These are phyloP conservation scores for Bostrychus sinensis DNA, from an alignment of 2,113 vertebrate species.

Conservation along the genomic window DNA sequence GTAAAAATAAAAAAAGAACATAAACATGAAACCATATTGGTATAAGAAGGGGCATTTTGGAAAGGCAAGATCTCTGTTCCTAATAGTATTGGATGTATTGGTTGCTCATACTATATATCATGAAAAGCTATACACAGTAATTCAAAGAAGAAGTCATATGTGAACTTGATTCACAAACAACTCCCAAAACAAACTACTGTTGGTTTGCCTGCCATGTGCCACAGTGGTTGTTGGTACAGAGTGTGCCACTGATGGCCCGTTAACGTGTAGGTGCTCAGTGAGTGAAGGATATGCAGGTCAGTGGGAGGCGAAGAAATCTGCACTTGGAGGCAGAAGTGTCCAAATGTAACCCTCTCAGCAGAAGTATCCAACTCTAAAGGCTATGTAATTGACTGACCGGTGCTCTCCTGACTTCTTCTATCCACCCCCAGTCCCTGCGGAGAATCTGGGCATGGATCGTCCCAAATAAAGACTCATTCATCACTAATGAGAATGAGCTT, in stretches of 20 bases:
- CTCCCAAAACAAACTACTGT: constrained; percentile 23
- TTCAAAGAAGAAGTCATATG: too few relatives aligned
- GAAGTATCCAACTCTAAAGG: constrained; percentile 69
- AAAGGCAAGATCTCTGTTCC: too few relatives aligned
- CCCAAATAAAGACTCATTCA: constrained; percentile 71
- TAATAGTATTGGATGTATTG: too few relatives aligned
- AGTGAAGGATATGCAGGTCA: constrained; percentile 64
- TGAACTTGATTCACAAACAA: too few relatives aligned
- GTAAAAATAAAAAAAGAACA: too few relatives aligned
- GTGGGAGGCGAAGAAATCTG: constrained; percentile 71
- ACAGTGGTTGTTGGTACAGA: constrained; percentile 41
- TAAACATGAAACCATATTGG: too few relatives aligned
- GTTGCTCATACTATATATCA: too few relatives aligned
- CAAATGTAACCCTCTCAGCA: constrained; percentile 79
- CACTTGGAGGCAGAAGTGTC: constrained; percentile 76
- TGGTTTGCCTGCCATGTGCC: constrained; percentile 38
- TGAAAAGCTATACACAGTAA: too few relatives aligned
- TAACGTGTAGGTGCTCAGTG: constrained; percentile 52
- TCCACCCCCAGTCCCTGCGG: constrained; percentile 66
- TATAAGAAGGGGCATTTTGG: too few relatives aligned
- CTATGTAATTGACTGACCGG: constrained; percentile 78
- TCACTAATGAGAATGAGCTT: constrained; percentile 76
- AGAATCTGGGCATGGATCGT: constrained; percentile 71
- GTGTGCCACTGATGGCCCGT: constrained; percentile 50
- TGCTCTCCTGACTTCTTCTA: constrained; percentile 55